Conservation (phyloP, 2,797 vertebrate species). For the Myioborus miniatus region DNA sequence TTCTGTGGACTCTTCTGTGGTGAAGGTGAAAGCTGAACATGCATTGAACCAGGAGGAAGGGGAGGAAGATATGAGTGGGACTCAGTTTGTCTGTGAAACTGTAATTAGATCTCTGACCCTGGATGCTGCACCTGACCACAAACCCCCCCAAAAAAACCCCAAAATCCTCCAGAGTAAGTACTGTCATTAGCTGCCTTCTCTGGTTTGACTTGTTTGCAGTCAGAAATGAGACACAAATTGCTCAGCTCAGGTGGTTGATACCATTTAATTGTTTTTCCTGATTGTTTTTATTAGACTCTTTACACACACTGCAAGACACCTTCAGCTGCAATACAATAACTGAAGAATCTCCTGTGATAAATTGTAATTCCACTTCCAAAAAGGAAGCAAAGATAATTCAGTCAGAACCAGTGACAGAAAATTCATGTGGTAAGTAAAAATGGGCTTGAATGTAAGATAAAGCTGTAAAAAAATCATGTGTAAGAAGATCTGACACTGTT, state of each 20-base stretch:
- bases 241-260: not conserved
- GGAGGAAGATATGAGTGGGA: conserved; percentile 96
- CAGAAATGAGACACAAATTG: not conserved
- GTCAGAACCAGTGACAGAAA: not conserved
- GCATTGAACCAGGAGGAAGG: conserved; percentile 80
- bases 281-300: conserved; percentile 1
- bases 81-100: conserved; percentile 97
- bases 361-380: not conserved
- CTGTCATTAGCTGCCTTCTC: not conserved
- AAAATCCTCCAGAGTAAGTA: conserved; percentile 78
- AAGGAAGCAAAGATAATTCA: not conserved
- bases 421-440: conserved; percentile 30
- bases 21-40: conserved; percentile 72
- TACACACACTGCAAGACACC: not conserved
- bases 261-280: not conserved
- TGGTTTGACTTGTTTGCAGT: not conserved
- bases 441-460: not conserved
- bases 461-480: not conserved
- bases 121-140: conserved; percentile 94
- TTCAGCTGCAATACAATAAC: conserved; percentile 5
- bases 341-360: not conserved
- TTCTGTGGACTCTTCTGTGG: conserved; percentile 69
- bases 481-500: not conserved
- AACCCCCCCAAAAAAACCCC: conserved; percentile 78
- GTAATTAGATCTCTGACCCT: conserved; percentile 94